Base-by-base conservation (phyloP, 2,113 vertebrate species). In the Nanorana parkeri region DNA sequence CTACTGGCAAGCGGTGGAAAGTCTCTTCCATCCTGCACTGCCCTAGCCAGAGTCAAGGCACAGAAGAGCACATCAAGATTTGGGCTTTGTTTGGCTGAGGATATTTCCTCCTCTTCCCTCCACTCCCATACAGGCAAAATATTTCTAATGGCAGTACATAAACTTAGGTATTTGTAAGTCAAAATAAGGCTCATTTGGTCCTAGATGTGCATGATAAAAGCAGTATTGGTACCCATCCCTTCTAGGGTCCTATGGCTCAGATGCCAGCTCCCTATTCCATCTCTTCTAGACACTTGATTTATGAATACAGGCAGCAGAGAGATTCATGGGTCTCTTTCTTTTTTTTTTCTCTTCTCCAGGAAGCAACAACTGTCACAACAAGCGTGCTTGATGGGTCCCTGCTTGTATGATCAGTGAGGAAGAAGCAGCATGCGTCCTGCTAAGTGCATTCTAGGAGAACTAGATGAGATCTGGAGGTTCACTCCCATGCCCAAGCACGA, bases 81-180 rank as follows among this genome's bases (percentile, higher is more conserved):
- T 78, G 83, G 86, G 86, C 87, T 89, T 85, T 84, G 66, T 24
- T 86, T 90, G 78, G 84, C 88, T 90, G 91, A 93, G 91, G 89
- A 78, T 77, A 88, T 90, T 88, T 77, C 87, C 51, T 36, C 41
- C 8, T 4, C 1, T 1, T 10, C 13, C 8, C 8, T 47, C 41
- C 41, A 4, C 32, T 36, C 32, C 32, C 8, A 0, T 36, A 36
- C 32, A n/a, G n/a, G n/a, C n/a, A 36, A 4, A 36, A 36, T 36
- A 36, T 36, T 36, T 5, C 41, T 47, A 47, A 47, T 47, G 41
- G 13, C 41, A 47, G 13, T 47, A 6, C 11, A 47, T 47, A 47
- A 47, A 47, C 5, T 13, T 6, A 7, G 6, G 8, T 6, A 6
- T n/a, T n/a, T n/a, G n/a, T n/a, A n/a, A n/a, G 32, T 36, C 32